A percentile compares a stretch with the other conserved stretches of the same genome.
phyloP scores from a whole-genome alignment of 2,888 invertebrate species.

The Lysandra bellargus region DNA sequence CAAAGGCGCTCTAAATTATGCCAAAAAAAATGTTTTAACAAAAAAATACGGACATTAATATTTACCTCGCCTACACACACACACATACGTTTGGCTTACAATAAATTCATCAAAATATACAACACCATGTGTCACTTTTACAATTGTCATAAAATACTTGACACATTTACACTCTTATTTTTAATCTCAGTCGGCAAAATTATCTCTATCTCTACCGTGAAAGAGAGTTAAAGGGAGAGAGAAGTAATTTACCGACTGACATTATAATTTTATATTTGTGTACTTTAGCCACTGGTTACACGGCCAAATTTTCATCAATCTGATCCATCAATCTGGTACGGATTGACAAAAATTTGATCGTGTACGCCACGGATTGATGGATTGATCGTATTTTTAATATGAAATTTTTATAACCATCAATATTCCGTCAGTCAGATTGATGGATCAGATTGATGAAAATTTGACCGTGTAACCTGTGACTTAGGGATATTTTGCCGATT shows the following conservation, averaged over 20 bases:
- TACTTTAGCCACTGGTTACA: neutral
- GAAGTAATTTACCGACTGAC: neutral
- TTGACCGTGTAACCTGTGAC: too few species aligned
- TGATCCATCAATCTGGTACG: too few species aligned
- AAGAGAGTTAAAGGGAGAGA: neutral
- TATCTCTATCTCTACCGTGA: neutral
- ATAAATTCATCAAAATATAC: constrained; percentile 27
- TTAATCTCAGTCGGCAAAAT: neutral
- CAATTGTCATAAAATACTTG: constrained; percentile 20
- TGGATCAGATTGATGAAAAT: too few species aligned
- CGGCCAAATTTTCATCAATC: too few species aligned
- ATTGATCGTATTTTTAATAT: too few species aligned
- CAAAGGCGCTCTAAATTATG: too few species aligned
- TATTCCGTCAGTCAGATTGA: too few species aligned
- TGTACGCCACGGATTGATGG: too few species aligned
- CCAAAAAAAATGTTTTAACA: too few species aligned
- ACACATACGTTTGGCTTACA: neutral
- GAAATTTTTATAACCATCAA: too few species aligned
- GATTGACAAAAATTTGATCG: too few species aligned
- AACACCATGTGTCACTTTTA: constrained; percentile 7
- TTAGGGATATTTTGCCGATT: neutral
- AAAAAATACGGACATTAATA: neutral
- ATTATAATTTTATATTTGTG: neutral
- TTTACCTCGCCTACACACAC: neutral
- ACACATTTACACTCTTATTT: neutral